A percentile compares a stretch with the other conserved stretches of the same genome.
Conservation (phyloP, 2,888 invertebrate species). For the Acheta domesticus region DNA sequence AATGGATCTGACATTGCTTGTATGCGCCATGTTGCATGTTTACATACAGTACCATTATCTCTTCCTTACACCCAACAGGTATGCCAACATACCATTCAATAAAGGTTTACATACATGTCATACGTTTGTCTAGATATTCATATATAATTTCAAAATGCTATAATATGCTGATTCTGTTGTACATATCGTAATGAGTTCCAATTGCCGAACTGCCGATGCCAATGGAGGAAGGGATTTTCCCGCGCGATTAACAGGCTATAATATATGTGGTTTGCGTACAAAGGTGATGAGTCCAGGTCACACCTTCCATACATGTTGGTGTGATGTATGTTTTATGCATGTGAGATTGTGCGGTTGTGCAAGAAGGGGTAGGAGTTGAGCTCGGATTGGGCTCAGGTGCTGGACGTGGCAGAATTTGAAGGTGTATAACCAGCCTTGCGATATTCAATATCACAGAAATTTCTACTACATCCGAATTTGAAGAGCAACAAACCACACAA, state of each 20-base stretch:
- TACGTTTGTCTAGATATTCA: background rate
- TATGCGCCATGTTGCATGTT: constrained; percentile 18
- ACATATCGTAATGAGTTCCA: no score
- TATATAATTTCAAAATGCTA: background rate
- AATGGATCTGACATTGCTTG: constrained; percentile 7
- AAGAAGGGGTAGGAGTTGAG: background rate
- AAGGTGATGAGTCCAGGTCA: background rate
- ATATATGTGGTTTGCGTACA: background rate
- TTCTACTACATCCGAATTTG: no score
- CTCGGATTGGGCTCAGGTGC: constrained; percentile 18
- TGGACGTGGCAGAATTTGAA: constrained; percentile 1
- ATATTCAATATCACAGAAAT: no score
- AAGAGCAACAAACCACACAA: no score
- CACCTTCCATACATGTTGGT: constrained; percentile 10
- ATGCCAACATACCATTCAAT: constrained; percentile 18
- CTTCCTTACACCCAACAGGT: constrained; percentile 9
- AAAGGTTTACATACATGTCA: constrained; percentile 18
- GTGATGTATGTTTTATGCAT: background rate
- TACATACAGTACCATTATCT: background rate
- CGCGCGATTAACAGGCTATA: background rate
- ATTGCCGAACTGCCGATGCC: no score
- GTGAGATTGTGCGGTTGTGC: constrained; percentile 5
- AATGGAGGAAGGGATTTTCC: no score
- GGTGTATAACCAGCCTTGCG: background rate
- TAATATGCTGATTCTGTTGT: background rate